Evolutionary conservation across 2,888 invertebrate species (phyloP), one percentile per base, ranked within the genome.

Genomic region (Drosophila prolongata): DNA sequence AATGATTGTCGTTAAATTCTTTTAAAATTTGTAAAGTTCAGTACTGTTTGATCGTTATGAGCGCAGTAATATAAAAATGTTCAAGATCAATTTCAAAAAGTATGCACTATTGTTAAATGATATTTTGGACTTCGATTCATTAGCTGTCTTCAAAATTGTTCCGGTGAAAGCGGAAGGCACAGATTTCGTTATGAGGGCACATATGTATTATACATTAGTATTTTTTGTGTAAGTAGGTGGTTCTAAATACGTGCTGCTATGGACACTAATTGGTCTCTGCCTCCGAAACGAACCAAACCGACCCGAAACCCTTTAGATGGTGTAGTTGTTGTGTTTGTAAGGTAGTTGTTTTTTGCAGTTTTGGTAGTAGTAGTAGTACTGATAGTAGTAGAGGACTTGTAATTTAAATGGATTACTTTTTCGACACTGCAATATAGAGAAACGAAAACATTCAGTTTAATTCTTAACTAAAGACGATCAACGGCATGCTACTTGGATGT

Each of bases 381-480:
- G 80, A 75, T 78, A 73, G 75, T 82, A 80, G 80, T 83, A 83
- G 77, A 65, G 80, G 85, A 77, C 75, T 82, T 66, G 35, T 56
- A 67, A 76, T 79, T 73, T 80, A 77, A 68, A 80, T 89, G 80
- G 75, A 67, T 87, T 90, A 91, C 82, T 90, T 89, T 90, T 90
- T 81, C 87, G 88, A 89, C 90, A 90, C 90, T 90, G 90, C 89
- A 90, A 91, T 68, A 90, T 89, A 91, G 82, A 90, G 79, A 89
- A 87, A 89, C 81, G 89, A 75, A 83, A 84, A 77, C 76, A 76
- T 78, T 79, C 65, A 85, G 80, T 84, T 79, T 79, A 78, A 81
- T 74, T 75, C 16, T 38, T 75, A 58, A 16, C 71, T 42, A 73
- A 50, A n/a, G 34, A 11, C 46, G 43, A 49, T 38, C 14, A 27